These are phyloP conservation scores for Spodoptera exigua DNA, from an alignment of 2,888 invertebrate genomes.

Conservation along the genomic window DNA sequence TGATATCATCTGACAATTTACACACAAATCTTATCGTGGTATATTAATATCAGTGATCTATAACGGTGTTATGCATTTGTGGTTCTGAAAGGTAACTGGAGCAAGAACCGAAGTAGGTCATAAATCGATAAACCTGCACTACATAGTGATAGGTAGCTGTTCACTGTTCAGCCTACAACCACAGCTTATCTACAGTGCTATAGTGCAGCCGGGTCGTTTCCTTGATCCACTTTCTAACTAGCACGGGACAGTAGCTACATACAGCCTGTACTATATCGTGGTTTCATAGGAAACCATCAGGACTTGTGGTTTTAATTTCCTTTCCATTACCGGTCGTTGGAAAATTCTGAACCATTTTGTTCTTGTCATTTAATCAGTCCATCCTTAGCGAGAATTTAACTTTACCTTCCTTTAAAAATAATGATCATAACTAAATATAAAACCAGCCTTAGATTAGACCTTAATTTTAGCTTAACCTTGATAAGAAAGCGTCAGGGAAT, in stretches of 20 bases:
- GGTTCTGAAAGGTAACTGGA: constrained; percentile 19
- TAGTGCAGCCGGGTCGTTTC: constrained; percentile 43
- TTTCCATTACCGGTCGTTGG: no score
- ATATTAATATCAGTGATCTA: background rate
- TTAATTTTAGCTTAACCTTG: no score
- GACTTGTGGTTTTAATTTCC: no score
- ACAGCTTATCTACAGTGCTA: constrained; percentile 28
- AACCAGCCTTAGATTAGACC: no score
- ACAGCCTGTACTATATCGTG: constrained; percentile 5
- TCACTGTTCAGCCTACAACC: constrained; percentile 29
- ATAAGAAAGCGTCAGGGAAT: no score
- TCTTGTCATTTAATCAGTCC: no score
- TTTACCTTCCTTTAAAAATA: no score
- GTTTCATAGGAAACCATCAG: no score
- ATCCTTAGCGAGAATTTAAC: no score
- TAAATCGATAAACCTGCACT: constrained; percentile 49
- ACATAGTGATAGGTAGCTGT: constrained; percentile 27
- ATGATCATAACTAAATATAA: no score
- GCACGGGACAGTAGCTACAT: constrained; percentile 36
- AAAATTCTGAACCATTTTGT: no score
- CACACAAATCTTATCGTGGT: background rate
- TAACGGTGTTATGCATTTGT: background rate
- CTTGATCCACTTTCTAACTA: constrained; percentile 53
- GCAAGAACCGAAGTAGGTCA: constrained; percentile 42
- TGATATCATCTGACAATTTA: background rate